Evolutionary conservation across 35 echinoderm and acorn worm species (phyloP).

Genomic region (Ophiothrix spiculata): DNA sequence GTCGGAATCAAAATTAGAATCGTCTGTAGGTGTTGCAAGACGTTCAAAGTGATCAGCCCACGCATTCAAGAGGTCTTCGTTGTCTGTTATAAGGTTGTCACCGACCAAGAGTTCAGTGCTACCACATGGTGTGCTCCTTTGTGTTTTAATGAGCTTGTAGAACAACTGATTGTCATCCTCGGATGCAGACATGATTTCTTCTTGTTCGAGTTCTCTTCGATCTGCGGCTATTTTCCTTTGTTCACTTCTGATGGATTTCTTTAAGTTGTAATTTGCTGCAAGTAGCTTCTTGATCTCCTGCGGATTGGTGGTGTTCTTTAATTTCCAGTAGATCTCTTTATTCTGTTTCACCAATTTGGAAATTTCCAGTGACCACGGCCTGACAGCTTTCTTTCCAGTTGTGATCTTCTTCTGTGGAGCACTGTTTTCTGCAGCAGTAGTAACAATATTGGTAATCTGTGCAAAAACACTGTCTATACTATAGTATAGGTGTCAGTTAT

Average conservation of each 20-base stretch:
- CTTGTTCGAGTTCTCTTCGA: not conserved
- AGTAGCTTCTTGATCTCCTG: not conserved
- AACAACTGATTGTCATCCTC: not conserved
- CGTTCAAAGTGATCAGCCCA: not conserved
- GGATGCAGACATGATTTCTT: not conserved
- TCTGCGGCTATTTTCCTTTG: not conserved
- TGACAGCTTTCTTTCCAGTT: not conserved
- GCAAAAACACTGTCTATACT: too few relatives aligned
- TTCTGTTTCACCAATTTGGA: not conserved
- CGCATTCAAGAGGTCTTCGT: not conserved
- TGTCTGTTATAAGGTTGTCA: not conserved
- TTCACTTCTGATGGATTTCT: not conserved
- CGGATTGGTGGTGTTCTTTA: not conserved
- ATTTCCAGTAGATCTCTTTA: conserved; percentile 2
- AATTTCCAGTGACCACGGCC: not conserved
- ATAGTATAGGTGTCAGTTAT: too few relatives aligned
- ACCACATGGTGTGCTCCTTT: not conserved
- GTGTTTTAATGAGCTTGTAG: not conserved
- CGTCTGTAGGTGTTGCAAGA: not conserved
- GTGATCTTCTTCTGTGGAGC: not conserved
- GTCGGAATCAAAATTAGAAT: not conserved
- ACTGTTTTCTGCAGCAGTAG: not conserved
- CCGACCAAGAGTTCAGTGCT: not conserved
- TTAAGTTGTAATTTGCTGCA: not conserved
- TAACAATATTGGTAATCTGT: not conserved